These are phyloP conservation scores for Tonatia bakeri DNA, from an alignment of 2,113 vertebrate genomes.

Conservation along the genomic window DNA sequence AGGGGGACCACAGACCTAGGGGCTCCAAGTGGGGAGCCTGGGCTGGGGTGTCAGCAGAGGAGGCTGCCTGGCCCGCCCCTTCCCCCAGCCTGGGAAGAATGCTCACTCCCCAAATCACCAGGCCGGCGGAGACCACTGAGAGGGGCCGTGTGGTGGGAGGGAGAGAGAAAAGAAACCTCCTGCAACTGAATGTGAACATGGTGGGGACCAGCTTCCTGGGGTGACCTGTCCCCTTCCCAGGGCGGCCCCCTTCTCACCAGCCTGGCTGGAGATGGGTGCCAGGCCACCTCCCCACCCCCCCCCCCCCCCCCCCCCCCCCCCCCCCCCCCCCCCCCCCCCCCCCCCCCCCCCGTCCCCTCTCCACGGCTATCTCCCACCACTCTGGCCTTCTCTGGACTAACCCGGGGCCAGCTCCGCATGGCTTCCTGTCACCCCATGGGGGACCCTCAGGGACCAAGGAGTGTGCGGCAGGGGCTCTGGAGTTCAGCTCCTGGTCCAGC, in stretches of 20 bases:
- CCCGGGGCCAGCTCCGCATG: background rate
- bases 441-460: background rate
- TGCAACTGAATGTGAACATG: background rate
- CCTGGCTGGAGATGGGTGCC: background rate
- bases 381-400: background rate
- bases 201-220: background rate
- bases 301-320: background rate
- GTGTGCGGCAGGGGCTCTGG: background rate
- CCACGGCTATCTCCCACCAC: background rate
- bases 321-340: background rate
- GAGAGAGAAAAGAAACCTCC: background rate
- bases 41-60: background rate
- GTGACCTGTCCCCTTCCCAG: background rate
- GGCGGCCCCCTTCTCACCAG: background rate
- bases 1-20: fast-evolving
- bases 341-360: background rate
- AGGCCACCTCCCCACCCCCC: too few species aligned
- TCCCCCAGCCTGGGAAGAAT: background rate
- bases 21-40: background rate
- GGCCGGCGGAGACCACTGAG: background rate
- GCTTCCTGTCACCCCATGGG: too few species aligned
- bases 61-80: background rate
- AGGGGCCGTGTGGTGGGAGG: background rate
- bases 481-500: background rate
- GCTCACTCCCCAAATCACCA: too few species aligned